Evolutionary conservation across 2,888 invertebrate genomes (phyloP), one percentile per base, ranked within the genome.

Genomic region (Gortyna flavago): DNA sequence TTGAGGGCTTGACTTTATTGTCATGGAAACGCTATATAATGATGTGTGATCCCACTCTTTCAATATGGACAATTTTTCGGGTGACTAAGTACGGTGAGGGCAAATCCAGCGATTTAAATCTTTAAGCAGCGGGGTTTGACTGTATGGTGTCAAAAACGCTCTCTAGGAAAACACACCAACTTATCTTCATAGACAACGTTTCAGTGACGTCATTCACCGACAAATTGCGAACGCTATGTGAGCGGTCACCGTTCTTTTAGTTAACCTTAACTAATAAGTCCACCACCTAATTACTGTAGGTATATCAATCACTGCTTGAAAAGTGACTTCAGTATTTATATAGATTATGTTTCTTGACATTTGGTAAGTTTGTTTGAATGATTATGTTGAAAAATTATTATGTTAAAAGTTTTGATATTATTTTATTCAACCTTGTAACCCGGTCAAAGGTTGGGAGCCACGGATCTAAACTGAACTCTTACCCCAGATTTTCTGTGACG

Each of bases 401-500:
- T 54, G 25, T 67, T 25, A 9, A 59, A 66, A 51, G 35, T 35
- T 51, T 71, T 51, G 21, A 61, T 54, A 18, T 11, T 13, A 72
- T 29, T 79, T 72, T 35, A 72, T 72, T 59, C 18, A 44, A 73
- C 48, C 21, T 25, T 65, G 25, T 21, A 3, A 11, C 18, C 21
- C 11, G 5, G 5, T 48, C 29, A 35, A 79, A 51, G 48, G 7
- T 72, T 62, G 35, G 21, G 38, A 59, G 44, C 48, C 64, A 61
- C 41, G 59, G 51, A 44, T 44, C 11, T 35, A 29, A 44, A 61
- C 66, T 21, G 9, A 57, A 18, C 29, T 25, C 13, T 51, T 59
- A 54, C 57, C 41, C 29, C 71, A 57, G 68, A 84, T 72, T 80
- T 70, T 57, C 35, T 54, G n/a, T 81, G 70, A 71, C 78, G 75